A percentile compares a stretch with the other conserved stretches of the same genome.
Evolutionary conservation across 2,113 vertebrate genomes (phyloP).

Genomic region (Cephalopholis sonnerati): DNA sequence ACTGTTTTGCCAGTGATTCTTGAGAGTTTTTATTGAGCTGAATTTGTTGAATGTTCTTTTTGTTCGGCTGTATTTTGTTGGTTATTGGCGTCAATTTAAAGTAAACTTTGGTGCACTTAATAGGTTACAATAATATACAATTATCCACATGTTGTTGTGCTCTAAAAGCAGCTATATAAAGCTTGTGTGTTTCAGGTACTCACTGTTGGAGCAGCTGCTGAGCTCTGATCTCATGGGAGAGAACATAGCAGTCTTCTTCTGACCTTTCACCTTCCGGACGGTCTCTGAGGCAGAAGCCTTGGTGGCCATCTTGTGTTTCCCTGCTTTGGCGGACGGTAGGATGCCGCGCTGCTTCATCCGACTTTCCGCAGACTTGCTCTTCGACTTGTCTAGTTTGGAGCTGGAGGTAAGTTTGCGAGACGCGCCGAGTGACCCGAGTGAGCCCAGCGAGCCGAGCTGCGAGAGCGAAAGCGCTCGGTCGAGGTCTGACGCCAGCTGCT

Average conservation of each 20-base stretch:
- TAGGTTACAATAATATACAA: too few relatives aligned
- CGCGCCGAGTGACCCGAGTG: slow-evolving; percentile 76
- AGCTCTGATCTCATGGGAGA: slow-evolving; percentile 94
- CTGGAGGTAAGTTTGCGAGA: slow-evolving; percentile 65
- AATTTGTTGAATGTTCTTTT: too few relatives aligned
- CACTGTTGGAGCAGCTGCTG: slow-evolving; percentile 98
- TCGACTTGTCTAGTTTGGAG: slow-evolving; percentile 58
- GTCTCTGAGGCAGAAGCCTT: slow-evolving; percentile 89
- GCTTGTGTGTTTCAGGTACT: slow-evolving; percentile 78
- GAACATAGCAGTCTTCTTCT: slow-evolving; percentile 88
- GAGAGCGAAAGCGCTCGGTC: slow-evolving; percentile 94
- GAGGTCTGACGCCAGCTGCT: slow-evolving; percentile 94
- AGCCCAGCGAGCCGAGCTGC: slow-evolving; percentile 87
- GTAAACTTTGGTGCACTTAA: too few relatives aligned
- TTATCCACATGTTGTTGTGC: too few relatives aligned
- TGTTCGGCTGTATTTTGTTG: too few relatives aligned
- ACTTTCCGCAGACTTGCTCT: slow-evolving; percentile 85
- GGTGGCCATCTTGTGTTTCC: slow-evolving; percentile 89
- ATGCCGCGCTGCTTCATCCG: slow-evolving; percentile 86
- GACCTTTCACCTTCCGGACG: slow-evolving; percentile 89
- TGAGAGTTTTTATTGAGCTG: too few relatives aligned
- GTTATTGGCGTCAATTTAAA: too few relatives aligned
- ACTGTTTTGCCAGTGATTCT: too few relatives aligned
- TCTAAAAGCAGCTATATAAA: not conserved
- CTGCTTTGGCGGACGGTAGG: slow-evolving; percentile 87